Base-by-base conservation (phyloP, 53 echinoderm and acorn worm species). In the Holothuria scabra region DNA sequence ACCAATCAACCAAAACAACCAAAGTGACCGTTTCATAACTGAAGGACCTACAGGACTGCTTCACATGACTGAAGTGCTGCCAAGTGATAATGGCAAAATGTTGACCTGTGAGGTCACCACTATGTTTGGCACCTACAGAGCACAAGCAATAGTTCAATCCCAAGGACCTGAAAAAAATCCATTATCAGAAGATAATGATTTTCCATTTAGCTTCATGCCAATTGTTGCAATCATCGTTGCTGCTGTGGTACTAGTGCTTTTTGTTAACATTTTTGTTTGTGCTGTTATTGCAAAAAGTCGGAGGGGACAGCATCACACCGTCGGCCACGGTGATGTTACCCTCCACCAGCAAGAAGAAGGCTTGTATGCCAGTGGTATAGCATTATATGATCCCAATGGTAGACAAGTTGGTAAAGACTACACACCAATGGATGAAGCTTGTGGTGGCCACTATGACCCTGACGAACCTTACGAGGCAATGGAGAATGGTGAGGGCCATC, bases 391-490 rank as follows among this genome's bases (percentile, higher is more conserved):
- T 56, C 12, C 72, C 12, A 72, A 41, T 12, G 72, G 46, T 11
- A 0, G 16, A 52, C 44, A 24, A 46, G 49, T 44, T n/a, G 46
- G n/a, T 5, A 46, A 9, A 14, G 78, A 29, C 14, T 78, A 78
- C 59, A 28, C 58, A 31, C 78, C 56, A 25, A 78, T 78, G 78
- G 59, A 56, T 8, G 78, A 34, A 5, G 58, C 31, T 56, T 56
- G 31, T 30, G 21, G 59, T 26, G 78, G 78, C 14, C 28, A 31
- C 30, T 78, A 78, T 31, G 78, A 78, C 78, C 78, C 78, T 25
- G 78, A 78, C 12, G 78, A 78, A 57, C 78, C 78, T 1, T 78
- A 78, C 20, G 29, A 57, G 58, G 33, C 78, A 16, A 78, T 78
- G 78, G 2, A 57, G 0, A 28, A 55, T 10, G 19, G n/a, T 21